These are phyloP conservation scores for Drosophila eohydei DNA, from an alignment of 2,888 invertebrate genomes.

Conservation along the genomic window DNA sequence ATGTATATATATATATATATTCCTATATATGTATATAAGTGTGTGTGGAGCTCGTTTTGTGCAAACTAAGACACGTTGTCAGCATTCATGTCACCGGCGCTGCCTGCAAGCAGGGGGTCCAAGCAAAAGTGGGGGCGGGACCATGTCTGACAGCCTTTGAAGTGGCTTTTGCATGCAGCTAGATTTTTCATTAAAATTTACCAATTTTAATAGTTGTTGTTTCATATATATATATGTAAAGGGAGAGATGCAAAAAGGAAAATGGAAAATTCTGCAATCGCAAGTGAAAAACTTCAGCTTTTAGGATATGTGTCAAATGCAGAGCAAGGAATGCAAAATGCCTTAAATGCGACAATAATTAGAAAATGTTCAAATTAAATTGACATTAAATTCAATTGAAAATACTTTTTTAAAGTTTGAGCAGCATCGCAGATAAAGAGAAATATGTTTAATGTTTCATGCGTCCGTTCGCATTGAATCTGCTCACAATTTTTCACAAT, in stretches of 20 bases:
- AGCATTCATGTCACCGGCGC: conserved; percentile 77
- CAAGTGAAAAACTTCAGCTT: conserved; percentile 45
- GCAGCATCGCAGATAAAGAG: not conserved
- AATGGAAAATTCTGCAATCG: conserved; percentile 50
- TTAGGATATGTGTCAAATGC: conserved; percentile 55
- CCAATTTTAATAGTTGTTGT: conserved; percentile 61
- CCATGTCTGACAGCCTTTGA: conserved; percentile 50
- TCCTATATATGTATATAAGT: conserved; percentile 17
- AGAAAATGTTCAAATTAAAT: conserved; percentile 15
- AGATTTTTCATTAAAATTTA: conserved; percentile 77
- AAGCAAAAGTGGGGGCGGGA: not conserved
- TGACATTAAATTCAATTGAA: conserved; percentile 1
- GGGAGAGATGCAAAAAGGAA: conserved; percentile 23
- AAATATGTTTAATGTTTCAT: not conserved
- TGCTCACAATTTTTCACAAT: not conserved
- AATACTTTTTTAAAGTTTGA: not conserved
- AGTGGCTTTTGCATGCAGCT: conserved; percentile 67
- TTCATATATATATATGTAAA: conserved; percentile 3
- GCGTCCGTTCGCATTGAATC: not conserved
- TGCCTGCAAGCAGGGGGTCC: conserved; percentile 23
- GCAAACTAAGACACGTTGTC: conserved; percentile 82
- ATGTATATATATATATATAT: not conserved
- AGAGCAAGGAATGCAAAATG: conserved; percentile 30
- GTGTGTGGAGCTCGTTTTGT: conserved; percentile 68
- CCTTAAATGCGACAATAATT: conserved; percentile 43